Evolutionary conservation across 2,888 invertebrate genomes (phyloP), one percentile per base, ranked within the genome.

Genomic region (Apamea monoglypha): DNA sequence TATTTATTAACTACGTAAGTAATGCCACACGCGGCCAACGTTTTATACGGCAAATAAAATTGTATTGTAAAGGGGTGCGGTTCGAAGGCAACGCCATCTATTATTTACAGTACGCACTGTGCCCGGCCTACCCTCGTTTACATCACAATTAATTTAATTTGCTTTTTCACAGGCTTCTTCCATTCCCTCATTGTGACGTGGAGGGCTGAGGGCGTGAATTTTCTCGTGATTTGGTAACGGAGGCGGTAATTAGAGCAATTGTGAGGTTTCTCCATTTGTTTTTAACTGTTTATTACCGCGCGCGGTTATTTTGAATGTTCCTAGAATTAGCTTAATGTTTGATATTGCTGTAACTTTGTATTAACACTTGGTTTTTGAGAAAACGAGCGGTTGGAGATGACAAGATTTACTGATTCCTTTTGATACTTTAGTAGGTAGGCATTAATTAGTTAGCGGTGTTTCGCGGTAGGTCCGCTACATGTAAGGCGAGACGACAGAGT

Each of bases 91-190:
- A 89, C 91, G 92, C 92, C 94, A 95, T 95, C 94, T 95, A 95
- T 95, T 95, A 95, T 95, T 95, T 94, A 95, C 94, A 94, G 93
- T 91, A 90, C 92, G 93, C 91, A 94, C 92, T 92, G 94, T 92
- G 91, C 91, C 91, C 91, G 90, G 93, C 91, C 93, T 93, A 95
- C 96, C 95, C 96, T 96, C 96, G 96, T 96, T 96, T 96, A 96
- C 95, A 95, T 95, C 95, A 95, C 96, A 96, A 96, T 95, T 96
- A 96, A 96, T 95, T 96, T 96, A 96, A 96, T 96, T 96, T 96
- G 96, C 95, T 96, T 96, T 96, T 96, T 96, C 95, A 96, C 95
- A 94, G 96, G 96, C 95, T 96, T 96, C 96, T 95, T 95, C 94
- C 94, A 95, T 94, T 95, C 94, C 94, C 93, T 94, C 93, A 94